Percentiles rank a stretch among this genome's conserved stretches.
Conservation (phyloP, 2,113 vertebrate species). For the Cyprinodon brontotheroides region DNA sequence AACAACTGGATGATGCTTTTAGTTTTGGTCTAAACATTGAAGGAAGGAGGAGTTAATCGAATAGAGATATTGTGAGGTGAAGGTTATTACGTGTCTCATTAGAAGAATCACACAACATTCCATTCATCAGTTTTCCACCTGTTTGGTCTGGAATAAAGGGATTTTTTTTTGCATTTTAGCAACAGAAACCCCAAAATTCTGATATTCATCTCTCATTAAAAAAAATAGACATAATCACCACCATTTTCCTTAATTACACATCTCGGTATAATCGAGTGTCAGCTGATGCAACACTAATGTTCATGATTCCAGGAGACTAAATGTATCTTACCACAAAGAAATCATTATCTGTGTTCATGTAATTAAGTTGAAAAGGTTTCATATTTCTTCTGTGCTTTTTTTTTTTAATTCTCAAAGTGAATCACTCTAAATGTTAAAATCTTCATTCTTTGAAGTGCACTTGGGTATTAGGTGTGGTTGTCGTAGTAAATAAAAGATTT, state of each 20-base stretch:
- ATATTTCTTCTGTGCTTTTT: slow-evolving; percentile 59
- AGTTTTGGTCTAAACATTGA: slow-evolving; percentile 19
- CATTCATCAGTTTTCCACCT: neutral
- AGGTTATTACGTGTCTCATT: slow-evolving; percentile 12
- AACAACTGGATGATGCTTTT: slow-evolving; percentile 20
- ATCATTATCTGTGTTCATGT: slow-evolving; percentile 62
- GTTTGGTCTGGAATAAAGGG: neutral
- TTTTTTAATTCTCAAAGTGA: slow-evolving; percentile 65
- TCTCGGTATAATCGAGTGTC: slow-evolving; percentile 48
- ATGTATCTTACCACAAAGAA: slow-evolving; percentile 58
- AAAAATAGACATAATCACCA: slow-evolving; percentile 7
- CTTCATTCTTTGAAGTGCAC: slow-evolving; percentile 65
- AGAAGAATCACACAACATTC: slow-evolving; percentile 41
- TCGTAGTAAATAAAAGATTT: slow-evolving; percentile 77
- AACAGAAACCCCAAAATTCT: slow-evolving; percentile 6
- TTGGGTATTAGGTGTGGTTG: slow-evolving; percentile 78
- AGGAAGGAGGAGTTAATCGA: slow-evolving; percentile 6
- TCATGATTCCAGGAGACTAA: slow-evolving; percentile 59
- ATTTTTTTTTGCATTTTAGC: slow-evolving; percentile 7
- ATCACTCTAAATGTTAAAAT: slow-evolving; percentile 79
- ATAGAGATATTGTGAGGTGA: slow-evolving; percentile 4
- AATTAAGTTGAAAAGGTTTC: slow-evolving; percentile 55
- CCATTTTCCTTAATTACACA: slow-evolving; percentile 47
- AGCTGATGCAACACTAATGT: slow-evolving; percentile 63
- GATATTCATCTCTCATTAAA: neutral